Evolutionary conservation across 2,797 vertebrate species (phyloP).

Genomic region (Pseudochirops corinnae): DNA sequence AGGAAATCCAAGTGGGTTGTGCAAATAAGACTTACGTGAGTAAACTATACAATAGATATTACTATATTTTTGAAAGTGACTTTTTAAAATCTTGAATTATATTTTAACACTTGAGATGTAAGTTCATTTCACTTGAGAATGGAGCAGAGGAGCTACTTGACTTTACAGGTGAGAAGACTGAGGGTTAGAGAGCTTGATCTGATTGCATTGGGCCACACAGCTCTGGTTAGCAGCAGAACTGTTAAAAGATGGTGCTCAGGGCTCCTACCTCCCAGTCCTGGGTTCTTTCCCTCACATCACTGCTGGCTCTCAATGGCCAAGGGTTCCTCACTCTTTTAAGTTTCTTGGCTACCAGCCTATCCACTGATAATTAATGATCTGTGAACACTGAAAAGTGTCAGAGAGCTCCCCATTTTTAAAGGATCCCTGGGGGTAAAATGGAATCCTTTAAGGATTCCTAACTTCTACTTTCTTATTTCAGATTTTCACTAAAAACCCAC

Average conservation of each 20-base stretch:
- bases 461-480: slow-evolving; percentile 22
- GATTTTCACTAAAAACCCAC: slow-evolving; percentile 49
- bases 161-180: slow-evolving; percentile 7
- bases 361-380: slow-evolving; percentile 22
- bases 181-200: slow-evolving; percentile 11
- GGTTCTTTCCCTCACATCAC: not conserved
- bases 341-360: not conserved
- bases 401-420: slow-evolving; percentile 24
- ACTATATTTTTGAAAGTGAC: not conserved
- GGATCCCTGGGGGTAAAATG: slow-evolving; percentile 49
- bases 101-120: slow-evolving; percentile 30
- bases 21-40: not conserved
- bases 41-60: not conserved
- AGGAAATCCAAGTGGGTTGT: not conserved
- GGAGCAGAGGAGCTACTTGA: not conserved
- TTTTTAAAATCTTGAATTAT: slow-evolving; percentile 2
- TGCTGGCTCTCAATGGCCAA: slow-evolving; percentile 31
- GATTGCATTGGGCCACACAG: not conserved
- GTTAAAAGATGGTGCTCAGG: not conserved
- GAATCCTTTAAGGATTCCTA: slow-evolving; percentile 2
- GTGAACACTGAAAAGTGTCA: slow-evolving; percentile 30
- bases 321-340: slow-evolving; percentile 6
- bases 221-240: slow-evolving; percentile 14
- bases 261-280: not conserved
- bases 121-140: slow-evolving; percentile 2